Conservation (phyloP, 1,140 invertebrate species). For the Halesus radiatus region DNA sequence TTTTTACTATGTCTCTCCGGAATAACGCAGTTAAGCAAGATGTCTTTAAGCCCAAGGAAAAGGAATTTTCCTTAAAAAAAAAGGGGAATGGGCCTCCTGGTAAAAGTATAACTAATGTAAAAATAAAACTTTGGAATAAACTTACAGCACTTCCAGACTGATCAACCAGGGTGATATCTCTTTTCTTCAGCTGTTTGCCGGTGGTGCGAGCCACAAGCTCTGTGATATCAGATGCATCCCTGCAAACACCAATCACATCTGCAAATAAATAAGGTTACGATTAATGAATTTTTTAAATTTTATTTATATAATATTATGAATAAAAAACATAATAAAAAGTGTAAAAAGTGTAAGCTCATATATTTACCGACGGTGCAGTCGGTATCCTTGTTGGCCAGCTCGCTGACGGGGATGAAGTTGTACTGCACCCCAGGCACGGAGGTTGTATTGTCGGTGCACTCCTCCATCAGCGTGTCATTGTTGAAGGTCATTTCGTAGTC, state of each 20-base stretch:
- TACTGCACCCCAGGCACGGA: slow-evolving; percentile 86
- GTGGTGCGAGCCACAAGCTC: slow-evolving; percentile 80
- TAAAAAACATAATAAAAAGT: no score
- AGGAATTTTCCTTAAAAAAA: no score
- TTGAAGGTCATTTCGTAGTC: slow-evolving; percentile 97
- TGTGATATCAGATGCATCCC: slow-evolving; percentile 79
- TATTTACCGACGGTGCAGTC: slow-evolving; percentile 80
- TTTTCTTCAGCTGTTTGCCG: slow-evolving; percentile 89
- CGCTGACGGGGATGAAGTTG: slow-evolving; percentile 84
- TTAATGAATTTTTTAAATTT: no score
- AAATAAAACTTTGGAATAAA: no score
- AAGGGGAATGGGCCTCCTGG: no score
- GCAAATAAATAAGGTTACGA: slow-evolving; percentile 59
- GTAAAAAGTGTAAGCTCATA: no score
- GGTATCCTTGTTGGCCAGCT: slow-evolving; percentile 78
- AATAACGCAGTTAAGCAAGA: no score
- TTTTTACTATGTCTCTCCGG: no score
- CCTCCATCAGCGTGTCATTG: slow-evolving; percentile 82
- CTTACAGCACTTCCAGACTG: slow-evolving; percentile 83
- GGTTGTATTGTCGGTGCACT: slow-evolving; percentile 75
- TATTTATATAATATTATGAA: no score
- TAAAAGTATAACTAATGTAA: no score
- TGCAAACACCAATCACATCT: slow-evolving; percentile 95
- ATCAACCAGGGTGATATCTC: slow-evolving; percentile 92
- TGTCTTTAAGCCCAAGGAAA: no score